These are phyloP conservation scores for Heliocidaris tuberculata DNA, from an alignment of 35 echinoderm and acorn worm species.

Conservation along the genomic window DNA sequence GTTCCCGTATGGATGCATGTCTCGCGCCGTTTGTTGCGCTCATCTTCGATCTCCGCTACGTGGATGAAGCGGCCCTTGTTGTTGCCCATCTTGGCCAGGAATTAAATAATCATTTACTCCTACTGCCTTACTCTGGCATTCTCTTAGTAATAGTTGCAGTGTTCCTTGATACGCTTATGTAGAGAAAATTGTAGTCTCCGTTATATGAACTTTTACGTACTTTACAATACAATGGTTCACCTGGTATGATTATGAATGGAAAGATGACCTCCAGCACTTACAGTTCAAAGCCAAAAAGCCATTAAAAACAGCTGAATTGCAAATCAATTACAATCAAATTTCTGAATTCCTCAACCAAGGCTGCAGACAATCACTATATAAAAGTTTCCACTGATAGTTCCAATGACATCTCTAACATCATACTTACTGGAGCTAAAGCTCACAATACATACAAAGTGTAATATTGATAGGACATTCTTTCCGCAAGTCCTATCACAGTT, in stretches of 20 bases:
- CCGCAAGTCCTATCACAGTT: background rate
- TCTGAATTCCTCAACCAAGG: background rate
- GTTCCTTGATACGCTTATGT: background rate
- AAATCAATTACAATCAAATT: background rate
- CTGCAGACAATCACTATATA: background rate
- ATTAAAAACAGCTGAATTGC: background rate
- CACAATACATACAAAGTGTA: background rate
- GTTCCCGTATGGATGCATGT: conserved; percentile 30
- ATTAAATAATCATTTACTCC: background rate
- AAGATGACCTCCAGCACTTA: background rate
- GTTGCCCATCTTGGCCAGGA: background rate
- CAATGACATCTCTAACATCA: background rate
- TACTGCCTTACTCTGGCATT: background rate
- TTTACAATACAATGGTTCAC: background rate
- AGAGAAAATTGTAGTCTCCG: background rate
- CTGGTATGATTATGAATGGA: background rate
- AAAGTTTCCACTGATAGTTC: background rate
- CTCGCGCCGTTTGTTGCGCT: conserved; percentile 1
- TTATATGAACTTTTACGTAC: background rate
- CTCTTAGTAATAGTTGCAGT: background rate
- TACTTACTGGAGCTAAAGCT: no score
- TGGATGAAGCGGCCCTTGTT: background rate
- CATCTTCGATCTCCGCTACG: background rate
- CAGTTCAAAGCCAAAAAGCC: background rate
- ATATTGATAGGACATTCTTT: background rate